Evolutionary conservation across 2,888 invertebrate genomes (phyloP).

Genomic region (Hirtodrosophila histrioides): DNA sequence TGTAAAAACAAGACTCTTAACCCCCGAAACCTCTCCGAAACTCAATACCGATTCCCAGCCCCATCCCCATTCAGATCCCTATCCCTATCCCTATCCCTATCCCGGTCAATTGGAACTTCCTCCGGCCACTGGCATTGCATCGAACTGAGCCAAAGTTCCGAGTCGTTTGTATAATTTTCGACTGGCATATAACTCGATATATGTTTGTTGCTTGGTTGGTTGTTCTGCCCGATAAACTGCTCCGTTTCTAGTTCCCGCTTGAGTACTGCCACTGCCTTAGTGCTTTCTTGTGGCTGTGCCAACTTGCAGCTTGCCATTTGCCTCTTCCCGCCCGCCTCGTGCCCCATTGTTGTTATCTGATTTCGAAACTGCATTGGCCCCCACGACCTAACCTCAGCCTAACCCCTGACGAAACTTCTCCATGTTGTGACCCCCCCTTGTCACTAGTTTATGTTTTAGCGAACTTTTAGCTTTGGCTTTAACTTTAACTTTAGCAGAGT

Average conservation of each 20-base stretch:
- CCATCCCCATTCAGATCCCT: conserved; percentile 5
- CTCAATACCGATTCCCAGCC: conserved; percentile 3
- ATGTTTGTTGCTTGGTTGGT: conserved; percentile 13
- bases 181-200: conserved; percentile 49
- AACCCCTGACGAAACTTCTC: conserved; percentile 21
- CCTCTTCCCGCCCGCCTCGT: not conserved
- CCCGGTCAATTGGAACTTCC: conserved; percentile 8
- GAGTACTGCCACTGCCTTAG: conserved; percentile 11
- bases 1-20: conserved; percentile 56
- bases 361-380: conserved; percentile 63
- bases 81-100: not conserved
- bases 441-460: conserved; percentile 51
- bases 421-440: conserved; percentile 6
- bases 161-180: conserved; percentile 65
- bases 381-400: conserved; percentile 53
- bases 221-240: conserved; percentile 64
- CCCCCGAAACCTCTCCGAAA: conserved; percentile 1
- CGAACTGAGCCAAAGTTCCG: conserved; percentile 34
- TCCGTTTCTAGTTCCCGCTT: conserved; percentile 21
- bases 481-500: conserved; percentile 51
- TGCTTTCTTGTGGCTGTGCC: conserved; percentile 12
- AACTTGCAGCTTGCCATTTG: conserved; percentile 17
- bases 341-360: conserved; percentile 64
- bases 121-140: too few species aligned
- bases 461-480: conserved; percentile 56